phyloP scores from a whole-genome alignment of 1,140 invertebrate species.

The Drosophila eugracilis region DNA sequence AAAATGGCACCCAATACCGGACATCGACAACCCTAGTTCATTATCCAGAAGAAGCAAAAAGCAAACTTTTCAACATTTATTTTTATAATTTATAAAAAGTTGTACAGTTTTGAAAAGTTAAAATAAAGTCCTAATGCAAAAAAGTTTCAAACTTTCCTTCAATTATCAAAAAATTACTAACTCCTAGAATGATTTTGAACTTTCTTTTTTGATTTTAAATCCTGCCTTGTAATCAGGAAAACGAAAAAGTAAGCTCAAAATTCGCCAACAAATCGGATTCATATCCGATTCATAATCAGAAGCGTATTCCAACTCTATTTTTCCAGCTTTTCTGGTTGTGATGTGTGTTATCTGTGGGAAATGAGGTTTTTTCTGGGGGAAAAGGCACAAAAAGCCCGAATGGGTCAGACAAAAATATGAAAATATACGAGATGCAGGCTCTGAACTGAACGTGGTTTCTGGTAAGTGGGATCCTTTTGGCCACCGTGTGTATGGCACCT shows the following conservation, averaged over 20 bases:
- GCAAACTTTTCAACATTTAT: background rate
- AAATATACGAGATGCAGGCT: slow-evolving; percentile 54
- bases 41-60: background rate
- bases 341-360: slow-evolving; percentile 8
- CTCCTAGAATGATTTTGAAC: no score
- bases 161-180: no score
- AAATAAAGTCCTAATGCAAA: no score
- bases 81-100: no score
- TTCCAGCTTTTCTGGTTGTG: background rate
- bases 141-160: no score
- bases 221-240: background rate
- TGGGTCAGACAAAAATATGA: slow-evolving; percentile 64
- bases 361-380: slow-evolving; percentile 18
- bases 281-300: slow-evolving; percentile 17
- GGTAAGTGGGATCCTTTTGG: slow-evolving; percentile 14
- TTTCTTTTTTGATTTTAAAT: no score
- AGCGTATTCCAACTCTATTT: background rate
- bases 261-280: background rate
- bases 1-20: no score
- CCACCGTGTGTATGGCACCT: slow-evolving; percentile 58
- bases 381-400: slow-evolving; percentile 38
- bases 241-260: background rate
- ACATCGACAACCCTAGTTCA: no score
- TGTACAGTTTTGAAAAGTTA: no score
- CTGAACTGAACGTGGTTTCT: slow-evolving; percentile 25